Conservation (phyloP, 2,888 invertebrate genomes). For the Pyrrhopygopsis socrates region DNA sequence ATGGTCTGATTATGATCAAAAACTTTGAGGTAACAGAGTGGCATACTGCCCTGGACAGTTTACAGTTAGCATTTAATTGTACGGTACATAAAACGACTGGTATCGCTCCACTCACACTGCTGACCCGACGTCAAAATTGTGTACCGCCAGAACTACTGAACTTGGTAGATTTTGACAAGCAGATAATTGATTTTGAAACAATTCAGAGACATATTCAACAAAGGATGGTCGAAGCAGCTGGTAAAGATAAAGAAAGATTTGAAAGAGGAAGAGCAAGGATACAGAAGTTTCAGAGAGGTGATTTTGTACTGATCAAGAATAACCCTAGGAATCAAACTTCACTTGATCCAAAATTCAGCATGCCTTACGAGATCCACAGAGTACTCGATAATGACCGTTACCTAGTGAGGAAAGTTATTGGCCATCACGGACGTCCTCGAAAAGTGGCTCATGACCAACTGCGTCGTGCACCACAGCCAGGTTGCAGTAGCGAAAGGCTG, state of each 20-base stretch:
- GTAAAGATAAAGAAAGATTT: constrained; percentile 68
- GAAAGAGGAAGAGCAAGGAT: constrained; percentile 52
- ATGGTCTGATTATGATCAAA: constrained; percentile 76
- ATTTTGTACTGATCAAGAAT: constrained; percentile 60
- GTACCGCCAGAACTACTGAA: constrained; percentile 76
- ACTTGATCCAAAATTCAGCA: constrained; percentile 71
- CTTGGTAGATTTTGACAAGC: constrained; percentile 63
- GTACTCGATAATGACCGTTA: constrained; percentile 62
- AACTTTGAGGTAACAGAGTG: constrained; percentile 81
- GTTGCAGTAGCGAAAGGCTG: too few relatives aligned
- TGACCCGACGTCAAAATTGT: constrained; percentile 71
- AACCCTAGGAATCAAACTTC: constrained; percentile 76
- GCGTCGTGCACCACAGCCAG: constrained; percentile 54
- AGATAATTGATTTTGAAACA: constrained; percentile 61
- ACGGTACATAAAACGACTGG: constrained; percentile 75
- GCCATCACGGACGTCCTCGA: constrained; percentile 60
- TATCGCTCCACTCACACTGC: constrained; percentile 69
- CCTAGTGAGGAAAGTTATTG: constrained; percentile 61
- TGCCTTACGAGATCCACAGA: constrained; percentile 66
- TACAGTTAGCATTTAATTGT: constrained; percentile 83
- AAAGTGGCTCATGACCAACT: constrained; percentile 79
- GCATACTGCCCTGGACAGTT: constrained; percentile 70
- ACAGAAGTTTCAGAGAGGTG: constrained; percentile 57
- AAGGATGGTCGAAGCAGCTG: constrained; percentile 41
- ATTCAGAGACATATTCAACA: constrained; percentile 60